Conservation (phyloP, 2,113 vertebrate species). For the Protobothrops mucrosquamatus region DNA sequence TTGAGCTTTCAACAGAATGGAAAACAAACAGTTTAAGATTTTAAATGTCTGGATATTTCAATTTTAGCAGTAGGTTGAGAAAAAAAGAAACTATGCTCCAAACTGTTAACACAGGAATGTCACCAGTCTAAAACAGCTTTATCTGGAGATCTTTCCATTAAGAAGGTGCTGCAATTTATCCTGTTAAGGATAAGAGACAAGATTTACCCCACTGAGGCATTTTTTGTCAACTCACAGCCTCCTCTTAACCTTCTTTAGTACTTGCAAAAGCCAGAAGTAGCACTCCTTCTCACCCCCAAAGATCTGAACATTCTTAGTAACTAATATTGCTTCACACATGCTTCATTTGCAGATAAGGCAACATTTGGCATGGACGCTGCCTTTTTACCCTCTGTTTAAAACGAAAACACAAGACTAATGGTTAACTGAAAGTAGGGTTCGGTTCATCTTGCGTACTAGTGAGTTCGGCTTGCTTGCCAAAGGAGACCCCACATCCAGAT, state of each 20-base stretch:
- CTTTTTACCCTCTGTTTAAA: background rate
- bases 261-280: background rate
- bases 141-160: background rate
- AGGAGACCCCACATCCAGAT: background rate
- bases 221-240: background rate
- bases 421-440: background rate
- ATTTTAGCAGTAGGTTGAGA: background rate
- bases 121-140: background rate
- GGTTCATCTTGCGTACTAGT: background rate
- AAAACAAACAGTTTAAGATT: background rate
- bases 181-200: background rate
- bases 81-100: background rate
- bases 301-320: background rate
- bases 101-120: background rate
- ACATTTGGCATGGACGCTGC: background rate
- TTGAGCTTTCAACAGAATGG: background rate
- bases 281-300: background rate
- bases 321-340: background rate
- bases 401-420: background rate
- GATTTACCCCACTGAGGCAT: background rate
- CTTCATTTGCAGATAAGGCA: background rate
- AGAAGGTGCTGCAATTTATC: background rate
- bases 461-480: background rate
- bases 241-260: background rate
- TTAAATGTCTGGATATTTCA: background rate